Conservation (phyloP, 2,888 invertebrate species). For the Phoenoteleia sp. region DNA sequence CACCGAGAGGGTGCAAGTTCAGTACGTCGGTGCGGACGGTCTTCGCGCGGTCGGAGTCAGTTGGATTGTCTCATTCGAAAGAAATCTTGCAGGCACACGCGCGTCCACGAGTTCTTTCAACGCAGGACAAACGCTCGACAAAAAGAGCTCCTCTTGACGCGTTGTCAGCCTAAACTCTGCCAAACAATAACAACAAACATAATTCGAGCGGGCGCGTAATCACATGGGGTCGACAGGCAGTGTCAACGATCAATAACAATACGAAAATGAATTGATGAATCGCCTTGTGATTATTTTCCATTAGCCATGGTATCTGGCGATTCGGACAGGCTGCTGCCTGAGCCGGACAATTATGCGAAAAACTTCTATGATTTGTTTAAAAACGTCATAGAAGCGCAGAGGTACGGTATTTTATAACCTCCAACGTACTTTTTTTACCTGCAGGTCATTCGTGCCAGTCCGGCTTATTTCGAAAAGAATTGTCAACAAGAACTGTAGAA, state of each 20-base stretch:
- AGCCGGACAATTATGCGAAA: conserved; percentile 86
- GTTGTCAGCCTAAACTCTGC: too few relatives aligned
- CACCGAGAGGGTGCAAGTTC: not conserved
- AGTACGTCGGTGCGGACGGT: conserved; percentile 16
- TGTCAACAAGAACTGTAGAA: not conserved
- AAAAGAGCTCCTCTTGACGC: too few relatives aligned
- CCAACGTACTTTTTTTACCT: conserved; percentile 82
- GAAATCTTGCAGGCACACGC: conserved; percentile 30
- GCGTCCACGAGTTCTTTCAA: not conserved
- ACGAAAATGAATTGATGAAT: conserved; percentile 85
- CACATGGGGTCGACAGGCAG: conserved; percentile 64
- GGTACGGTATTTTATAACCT: conserved; percentile 84
- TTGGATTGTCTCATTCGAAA: conserved; percentile 20
- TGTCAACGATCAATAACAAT: conserved; percentile 85
- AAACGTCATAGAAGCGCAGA: conserved; percentile 86
- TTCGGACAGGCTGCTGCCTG: conserved; percentile 85
- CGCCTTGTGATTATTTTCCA: conserved; percentile 76
- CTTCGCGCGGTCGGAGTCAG: conserved; percentile 18
- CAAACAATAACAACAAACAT: conserved; percentile 14
- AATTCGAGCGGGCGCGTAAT: conserved; percentile 53
- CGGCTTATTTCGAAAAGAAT: not conserved
- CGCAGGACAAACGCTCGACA: conserved; percentile 13
- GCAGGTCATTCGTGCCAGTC: conserved; percentile 25
- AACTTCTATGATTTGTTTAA: conserved; percentile 87
- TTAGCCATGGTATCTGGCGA: conserved; percentile 83